phyloP scores from a whole-genome alignment of 1,140 invertebrate genomes.

The Bursaphelenchus mucronatus region DNA sequence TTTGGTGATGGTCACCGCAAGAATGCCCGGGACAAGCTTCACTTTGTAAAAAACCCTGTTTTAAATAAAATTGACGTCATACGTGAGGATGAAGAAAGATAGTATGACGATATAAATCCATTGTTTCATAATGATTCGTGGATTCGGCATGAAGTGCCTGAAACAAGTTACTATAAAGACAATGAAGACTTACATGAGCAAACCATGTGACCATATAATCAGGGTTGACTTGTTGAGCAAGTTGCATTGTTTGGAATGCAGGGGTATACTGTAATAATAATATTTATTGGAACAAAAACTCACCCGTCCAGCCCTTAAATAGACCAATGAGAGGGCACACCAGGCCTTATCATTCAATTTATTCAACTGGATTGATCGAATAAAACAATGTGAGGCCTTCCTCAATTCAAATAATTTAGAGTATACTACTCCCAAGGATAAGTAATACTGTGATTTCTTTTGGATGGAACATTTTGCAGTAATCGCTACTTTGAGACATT shows the following conservation, averaged over 20 bases:
- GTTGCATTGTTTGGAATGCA: constrained; percentile 46
- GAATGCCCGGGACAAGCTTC: too few relatives aligned
- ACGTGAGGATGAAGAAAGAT: constrained; percentile 40
- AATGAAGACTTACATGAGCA: constrained; percentile 27
- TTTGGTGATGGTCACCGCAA: too few relatives aligned
- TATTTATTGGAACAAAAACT: constrained; percentile 14
- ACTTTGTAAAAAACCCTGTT: too few relatives aligned
- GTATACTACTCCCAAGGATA: constrained; percentile 32
- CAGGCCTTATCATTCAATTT: constrained; percentile 33
- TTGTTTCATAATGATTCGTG: constrained; percentile 33
- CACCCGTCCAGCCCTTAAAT: constrained; percentile 30
- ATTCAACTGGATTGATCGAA: constrained; percentile 44
- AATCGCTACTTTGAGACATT: constrained; percentile 28
- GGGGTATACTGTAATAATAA: constrained; percentile 13
- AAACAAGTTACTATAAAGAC: constrained; percentile 19
- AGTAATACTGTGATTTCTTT: constrained; percentile 33
- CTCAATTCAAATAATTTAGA: constrained; percentile 22
- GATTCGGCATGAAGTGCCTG: constrained; percentile 41
- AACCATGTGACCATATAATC: constrained; percentile 41
- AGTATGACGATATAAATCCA: constrained; percentile 41
- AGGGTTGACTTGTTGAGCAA: constrained; percentile 45
- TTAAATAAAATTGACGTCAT: constrained; percentile 14
- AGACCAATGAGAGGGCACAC: constrained; percentile 33
- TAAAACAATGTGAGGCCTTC: constrained; percentile 40
- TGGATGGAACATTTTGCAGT: constrained; percentile 24